These are phyloP conservation scores for Parauchenoglanis punctatus DNA, from an alignment of 2,797 vertebrate genomes.

Conservation along the genomic window DNA sequence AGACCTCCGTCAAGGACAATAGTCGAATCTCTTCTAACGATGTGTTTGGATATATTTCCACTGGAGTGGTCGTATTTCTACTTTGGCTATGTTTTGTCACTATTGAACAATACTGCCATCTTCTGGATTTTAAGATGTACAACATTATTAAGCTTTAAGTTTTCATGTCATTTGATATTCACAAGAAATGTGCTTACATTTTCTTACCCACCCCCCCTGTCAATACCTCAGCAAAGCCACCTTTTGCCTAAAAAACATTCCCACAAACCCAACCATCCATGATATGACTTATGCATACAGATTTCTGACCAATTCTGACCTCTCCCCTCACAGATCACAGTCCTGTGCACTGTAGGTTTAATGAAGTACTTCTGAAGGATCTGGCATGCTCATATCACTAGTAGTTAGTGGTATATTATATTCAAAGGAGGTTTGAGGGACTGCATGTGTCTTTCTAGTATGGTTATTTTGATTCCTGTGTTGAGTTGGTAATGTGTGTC, in stretches of 20 bases:
- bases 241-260: background rate
- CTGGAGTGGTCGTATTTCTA: too few species aligned
- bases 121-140: too few species aligned
- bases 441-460: background rate
- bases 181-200: background rate
- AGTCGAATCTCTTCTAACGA: too few species aligned
- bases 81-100: too few species aligned
- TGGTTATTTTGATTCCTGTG: background rate
- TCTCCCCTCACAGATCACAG: too few species aligned
- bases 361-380: background rate
- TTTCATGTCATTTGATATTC: background rate
- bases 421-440: background rate
- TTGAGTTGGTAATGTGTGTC: slow-evolving; percentile 4
- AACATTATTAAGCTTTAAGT: too few species aligned
- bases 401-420: background rate
- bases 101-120: too few species aligned
- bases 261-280: background rate
- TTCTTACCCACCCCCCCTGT: background rate
- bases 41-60: too few species aligned
- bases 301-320: background rate
- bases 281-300: background rate
- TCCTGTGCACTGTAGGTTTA: background rate
- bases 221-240: background rate
- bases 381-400: too few species aligned
- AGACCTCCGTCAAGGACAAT: too few species aligned